These are phyloP conservation scores for Parnassius mnemosyne DNA, from an alignment of 2,888 invertebrate genomes.

Conservation along the genomic window DNA sequence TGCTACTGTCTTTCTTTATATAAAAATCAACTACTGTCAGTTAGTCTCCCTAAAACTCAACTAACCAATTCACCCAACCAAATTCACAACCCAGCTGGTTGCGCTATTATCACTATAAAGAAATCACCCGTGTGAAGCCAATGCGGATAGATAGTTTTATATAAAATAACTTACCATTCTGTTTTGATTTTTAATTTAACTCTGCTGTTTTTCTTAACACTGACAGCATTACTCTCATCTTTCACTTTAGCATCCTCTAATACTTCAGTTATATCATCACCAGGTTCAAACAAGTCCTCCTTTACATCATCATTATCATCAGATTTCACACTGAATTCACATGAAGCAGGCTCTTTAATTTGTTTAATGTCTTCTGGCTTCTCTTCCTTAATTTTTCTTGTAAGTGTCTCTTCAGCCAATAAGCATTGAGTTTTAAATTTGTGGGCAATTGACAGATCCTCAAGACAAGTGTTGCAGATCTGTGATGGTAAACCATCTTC, in stretches of 20 bases:
- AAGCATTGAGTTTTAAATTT: conserved; percentile 51
- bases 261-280: conserved; percentile 20
- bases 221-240: background rate
- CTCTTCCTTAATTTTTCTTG: conserved; percentile 34
- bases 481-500: conserved; percentile 41
- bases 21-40: too few species aligned
- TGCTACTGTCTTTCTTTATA: too few species aligned
- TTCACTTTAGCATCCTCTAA: conserved; percentile 2
- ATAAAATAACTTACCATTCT: conserved; percentile 7
- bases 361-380: conserved; percentile 11
- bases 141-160: too few species aligned
- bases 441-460: conserved; percentile 41
- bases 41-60: too few species aligned
- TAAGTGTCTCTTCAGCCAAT: conserved; percentile 36
- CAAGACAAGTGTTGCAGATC: conserved; percentile 45
- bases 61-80: too few species aligned
- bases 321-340: background rate
- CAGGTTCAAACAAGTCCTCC: conserved; percentile 25
- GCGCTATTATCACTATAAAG: too few species aligned
- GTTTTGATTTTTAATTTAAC: conserved; percentile 11
- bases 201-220: conserved; percentile 8
- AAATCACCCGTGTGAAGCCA: too few species aligned
- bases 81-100: too few species aligned
- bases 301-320: conserved; percentile 17
- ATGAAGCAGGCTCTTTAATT: conserved; percentile 23